Percentiles rank a stretch among this genome's conserved stretches.
Conservation (phyloP, 2,797 vertebrate genomes). For the Caiman crocodilus region DNA sequence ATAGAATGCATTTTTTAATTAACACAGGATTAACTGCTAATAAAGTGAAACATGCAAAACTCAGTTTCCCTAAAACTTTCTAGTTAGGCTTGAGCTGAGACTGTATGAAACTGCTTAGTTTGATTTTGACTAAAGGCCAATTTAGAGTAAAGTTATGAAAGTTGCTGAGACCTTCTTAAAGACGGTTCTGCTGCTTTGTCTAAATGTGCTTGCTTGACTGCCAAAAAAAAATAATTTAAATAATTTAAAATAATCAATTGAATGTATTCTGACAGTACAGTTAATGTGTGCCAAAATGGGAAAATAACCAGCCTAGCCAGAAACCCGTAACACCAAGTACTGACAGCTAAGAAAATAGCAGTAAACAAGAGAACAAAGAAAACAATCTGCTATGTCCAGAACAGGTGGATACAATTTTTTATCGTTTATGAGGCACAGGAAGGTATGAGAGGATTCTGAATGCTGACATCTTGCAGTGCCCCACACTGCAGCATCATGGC, state of each 20-base stretch:
- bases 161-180: neutral
- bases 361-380: neutral
- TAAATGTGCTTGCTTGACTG: neutral
- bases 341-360: neutral
- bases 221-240: neutral
- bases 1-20: slow-evolving; percentile 40
- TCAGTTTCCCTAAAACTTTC: neutral
- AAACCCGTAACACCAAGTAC: neutral
- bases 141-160: slow-evolving; percentile 1
- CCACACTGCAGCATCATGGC: neutral
- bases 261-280: neutral
- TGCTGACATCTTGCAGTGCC: neutral
- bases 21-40: slow-evolving; percentile 10
- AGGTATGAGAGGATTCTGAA: neutral
- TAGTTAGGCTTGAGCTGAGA: neutral
- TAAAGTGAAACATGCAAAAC: neutral
- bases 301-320: neutral
- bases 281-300: neutral
- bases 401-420: neutral
- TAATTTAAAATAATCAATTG: neutral
- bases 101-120: neutral
- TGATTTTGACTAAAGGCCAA: slow-evolving; percentile 45
- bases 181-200: neutral
- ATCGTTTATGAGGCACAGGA: neutral
- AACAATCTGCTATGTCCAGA: neutral